Evolutionary conservation across 2,113 vertebrate species (phyloP).

Genomic region (Dinomys branickii): DNA sequence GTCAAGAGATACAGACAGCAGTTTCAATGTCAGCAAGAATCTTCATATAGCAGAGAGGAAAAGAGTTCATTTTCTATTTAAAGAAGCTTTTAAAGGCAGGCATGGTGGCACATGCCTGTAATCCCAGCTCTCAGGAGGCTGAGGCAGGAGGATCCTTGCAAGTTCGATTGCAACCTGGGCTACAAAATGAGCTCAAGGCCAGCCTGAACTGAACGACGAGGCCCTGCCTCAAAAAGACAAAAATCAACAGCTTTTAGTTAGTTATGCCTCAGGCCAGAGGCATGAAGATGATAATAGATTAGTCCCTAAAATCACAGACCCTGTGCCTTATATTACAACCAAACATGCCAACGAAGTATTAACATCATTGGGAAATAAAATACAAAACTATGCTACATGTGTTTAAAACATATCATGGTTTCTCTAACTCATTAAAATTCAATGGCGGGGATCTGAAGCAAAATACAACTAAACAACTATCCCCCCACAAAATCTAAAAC

Average conservation of each 20-base stretch:
- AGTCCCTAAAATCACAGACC: constrained; percentile 18
- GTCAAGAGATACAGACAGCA: neutral
- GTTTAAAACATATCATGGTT: neutral
- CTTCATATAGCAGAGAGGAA: neutral
- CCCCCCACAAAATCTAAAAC: neutral
- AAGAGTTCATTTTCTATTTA: constrained; percentile 6
- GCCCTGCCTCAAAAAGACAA: too few species aligned
- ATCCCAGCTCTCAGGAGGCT: too few species aligned
- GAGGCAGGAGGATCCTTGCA: too few species aligned
- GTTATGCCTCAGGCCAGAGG: neutral
- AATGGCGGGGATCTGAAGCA: neutral
- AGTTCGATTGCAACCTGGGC: too few species aligned
- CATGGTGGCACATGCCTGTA: too few species aligned
- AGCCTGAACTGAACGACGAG: too few species aligned
- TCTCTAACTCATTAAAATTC: neutral
- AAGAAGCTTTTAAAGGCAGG: neutral
- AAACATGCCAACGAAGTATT: neutral
- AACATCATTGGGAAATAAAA: constrained; percentile 46
- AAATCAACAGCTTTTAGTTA: neutral
- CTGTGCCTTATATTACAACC: neutral
- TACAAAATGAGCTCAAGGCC: too few species aligned
- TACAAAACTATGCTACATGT: constrained; percentile 5
- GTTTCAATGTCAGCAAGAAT: constrained; percentile 28
- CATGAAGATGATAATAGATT: neutral
- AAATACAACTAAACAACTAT: neutral